phyloP scores from a whole-genome alignment of 1,140 invertebrate genomes.

The Episyrphus balteatus region DNA sequence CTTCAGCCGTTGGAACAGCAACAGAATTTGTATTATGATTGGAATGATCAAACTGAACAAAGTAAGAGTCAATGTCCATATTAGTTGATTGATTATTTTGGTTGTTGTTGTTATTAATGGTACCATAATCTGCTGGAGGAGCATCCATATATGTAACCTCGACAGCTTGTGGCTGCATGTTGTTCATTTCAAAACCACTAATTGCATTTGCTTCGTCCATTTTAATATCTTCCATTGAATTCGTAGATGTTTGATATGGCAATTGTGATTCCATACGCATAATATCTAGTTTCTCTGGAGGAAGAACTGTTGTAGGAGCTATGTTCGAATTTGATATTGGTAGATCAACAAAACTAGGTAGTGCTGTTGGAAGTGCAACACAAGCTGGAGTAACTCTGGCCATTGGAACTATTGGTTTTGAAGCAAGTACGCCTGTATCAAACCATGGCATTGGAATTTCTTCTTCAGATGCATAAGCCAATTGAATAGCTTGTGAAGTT shows the following conservation, averaged over 20 bases:
- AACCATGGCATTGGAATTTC: conserved; percentile 60
- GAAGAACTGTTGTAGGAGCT: neutral
- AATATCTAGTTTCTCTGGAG: neutral
- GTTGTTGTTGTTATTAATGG: too few species aligned
- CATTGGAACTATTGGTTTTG: conserved; percentile 32
- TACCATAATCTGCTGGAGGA: too few species aligned
- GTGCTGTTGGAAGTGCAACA: conserved; percentile 53
- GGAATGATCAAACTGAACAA: neutral
- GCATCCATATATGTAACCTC: too few species aligned
- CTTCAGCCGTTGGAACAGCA: too few species aligned
- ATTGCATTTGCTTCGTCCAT: too few species aligned
- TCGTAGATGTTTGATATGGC: too few species aligned
- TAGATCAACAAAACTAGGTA: conserved; percentile 55
- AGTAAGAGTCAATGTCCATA: neutral
- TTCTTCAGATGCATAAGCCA: conserved; percentile 60
- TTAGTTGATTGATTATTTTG: neutral
- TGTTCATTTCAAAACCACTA: too few species aligned
- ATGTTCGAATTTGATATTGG: conserved; percentile 9
- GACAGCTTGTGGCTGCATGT: too few species aligned
- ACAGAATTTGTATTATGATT: too few species aligned
- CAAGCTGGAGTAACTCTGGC: conserved; percentile 20
- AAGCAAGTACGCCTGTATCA: conserved; percentile 51
- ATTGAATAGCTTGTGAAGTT: conserved; percentile 50
- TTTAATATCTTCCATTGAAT: too few species aligned
- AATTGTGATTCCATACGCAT: too few species aligned